These are phyloP conservation scores for Hippocampus barbouri DNA, from an alignment of 2,113 vertebrate genomes.

Conservation along the genomic window DNA sequence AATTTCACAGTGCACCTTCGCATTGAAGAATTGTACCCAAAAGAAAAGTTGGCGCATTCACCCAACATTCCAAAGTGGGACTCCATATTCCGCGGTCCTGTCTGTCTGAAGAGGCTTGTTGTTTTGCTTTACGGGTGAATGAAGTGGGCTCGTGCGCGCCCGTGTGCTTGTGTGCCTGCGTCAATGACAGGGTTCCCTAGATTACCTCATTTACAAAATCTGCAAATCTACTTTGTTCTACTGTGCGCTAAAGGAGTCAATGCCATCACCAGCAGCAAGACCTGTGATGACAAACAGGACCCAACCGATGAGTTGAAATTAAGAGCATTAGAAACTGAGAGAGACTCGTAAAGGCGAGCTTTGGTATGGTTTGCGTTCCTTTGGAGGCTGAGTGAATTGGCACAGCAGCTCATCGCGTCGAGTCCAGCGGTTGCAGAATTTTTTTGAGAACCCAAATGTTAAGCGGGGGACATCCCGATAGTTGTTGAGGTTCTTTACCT, in stretches of 20 bases:
- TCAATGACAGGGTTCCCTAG: slow-evolving; percentile 70
- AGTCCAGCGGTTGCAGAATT: not conserved
- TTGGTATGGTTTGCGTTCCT: not conserved
- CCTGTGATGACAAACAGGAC: slow-evolving; percentile 70
- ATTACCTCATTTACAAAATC: slow-evolving; percentile 78
- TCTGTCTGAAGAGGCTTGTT: slow-evolving; percentile 45
- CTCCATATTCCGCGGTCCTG: slow-evolving; percentile 46
- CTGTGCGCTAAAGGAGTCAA: slow-evolving; percentile 70
- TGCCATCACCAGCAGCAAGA: slow-evolving; percentile 71
- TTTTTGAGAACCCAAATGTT: not conserved
- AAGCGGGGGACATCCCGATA: too few relatives aligned
- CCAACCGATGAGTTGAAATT: slow-evolving; percentile 60
- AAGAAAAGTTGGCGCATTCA: slow-evolving; percentile 47
- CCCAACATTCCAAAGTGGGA: slow-evolving; percentile 68
- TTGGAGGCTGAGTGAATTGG: not conserved
- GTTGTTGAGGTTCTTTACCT: not conserved
- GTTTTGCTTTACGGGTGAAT: slow-evolving; percentile 40
- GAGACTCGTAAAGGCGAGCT: not conserved
- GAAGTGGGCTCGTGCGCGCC: slow-evolving; percentile 10
- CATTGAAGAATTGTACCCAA: slow-evolving; percentile 13
- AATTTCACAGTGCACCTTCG: slow-evolving; percentile 65
- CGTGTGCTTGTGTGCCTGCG: slow-evolving; percentile 43
- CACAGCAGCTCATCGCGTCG: not conserved
- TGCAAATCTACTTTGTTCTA: slow-evolving; percentile 74
- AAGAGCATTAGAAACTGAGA: slow-evolving; percentile 40